These are phyloP conservation scores for Eucriotettix oculatus DNA, from an alignment of 2,888 invertebrate genomes.

Conservation along the genomic window DNA sequence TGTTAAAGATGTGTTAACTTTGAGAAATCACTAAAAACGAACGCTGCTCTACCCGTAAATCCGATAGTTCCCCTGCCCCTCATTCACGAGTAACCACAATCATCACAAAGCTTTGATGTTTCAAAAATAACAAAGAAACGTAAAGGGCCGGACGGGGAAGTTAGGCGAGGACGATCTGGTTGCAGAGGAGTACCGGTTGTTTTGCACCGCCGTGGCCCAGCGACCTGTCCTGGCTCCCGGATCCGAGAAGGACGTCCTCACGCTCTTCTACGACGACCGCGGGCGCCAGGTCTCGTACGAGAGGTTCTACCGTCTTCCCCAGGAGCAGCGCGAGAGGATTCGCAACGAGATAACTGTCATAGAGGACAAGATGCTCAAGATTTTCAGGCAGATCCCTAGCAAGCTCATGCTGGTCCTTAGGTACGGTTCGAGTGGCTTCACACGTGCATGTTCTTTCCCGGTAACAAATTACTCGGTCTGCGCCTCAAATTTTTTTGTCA, in stretches of 20 bases:
- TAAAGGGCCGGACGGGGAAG: too few species aligned
- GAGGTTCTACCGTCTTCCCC: slow-evolving; percentile 15
- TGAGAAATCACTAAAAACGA: too few species aligned
- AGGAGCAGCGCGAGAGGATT: slow-evolving; percentile 18
- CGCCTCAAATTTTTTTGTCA: too few species aligned
- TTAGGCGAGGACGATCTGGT: neutral
- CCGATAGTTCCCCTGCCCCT: too few species aligned
- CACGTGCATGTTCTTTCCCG: neutral
- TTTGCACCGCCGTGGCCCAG: slow-evolving; percentile 22
- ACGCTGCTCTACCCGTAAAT: too few species aligned
- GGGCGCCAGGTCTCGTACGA: slow-evolving; percentile 13
- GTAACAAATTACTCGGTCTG: neutral
- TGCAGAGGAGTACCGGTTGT: slow-evolving; percentile 22
- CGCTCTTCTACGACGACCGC: slow-evolving; percentile 13
- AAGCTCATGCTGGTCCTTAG: slow-evolving; percentile 18
- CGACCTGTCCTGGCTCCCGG: slow-evolving; percentile 18
- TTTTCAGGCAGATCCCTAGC: slow-evolving; percentile 20
- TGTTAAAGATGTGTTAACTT: too few species aligned
- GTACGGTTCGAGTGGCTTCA: slow-evolving; percentile 8
- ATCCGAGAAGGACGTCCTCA: slow-evolving; percentile 13
- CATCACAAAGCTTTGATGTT: too few species aligned
- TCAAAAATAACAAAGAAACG: too few species aligned
- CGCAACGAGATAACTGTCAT: slow-evolving; percentile 16
- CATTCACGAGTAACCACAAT: too few species aligned
- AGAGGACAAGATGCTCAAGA: slow-evolving; percentile 18